Evolutionary conservation across 2,888 invertebrate genomes (phyloP), one percentile per base, ranked within the genome.

Genomic region (Helicoverpa assulta): DNA sequence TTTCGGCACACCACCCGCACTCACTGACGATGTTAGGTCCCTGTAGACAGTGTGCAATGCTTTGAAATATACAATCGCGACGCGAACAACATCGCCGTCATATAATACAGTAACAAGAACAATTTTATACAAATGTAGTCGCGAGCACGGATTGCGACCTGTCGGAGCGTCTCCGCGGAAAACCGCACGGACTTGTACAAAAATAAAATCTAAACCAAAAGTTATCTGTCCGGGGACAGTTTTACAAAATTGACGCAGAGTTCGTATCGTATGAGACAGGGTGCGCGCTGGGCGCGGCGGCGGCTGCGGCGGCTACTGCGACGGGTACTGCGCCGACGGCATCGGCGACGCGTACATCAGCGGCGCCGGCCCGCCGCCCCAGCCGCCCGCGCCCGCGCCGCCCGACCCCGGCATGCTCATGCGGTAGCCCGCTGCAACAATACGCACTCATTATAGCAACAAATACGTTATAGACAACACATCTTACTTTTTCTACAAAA

Each of bases 291-390:
- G 55, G 80, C 80, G 77, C 80, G 54, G 66, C 63, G 67, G 68
- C 60, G 80, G 63, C 33, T 33, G 58, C 69, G 59, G 70, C 57
- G 89, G 88, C 97, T 98, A 98, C 97, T 98, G 98, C 93, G 98
- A 97, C 90, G 97, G 98, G 96, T 98, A 98, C 96, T 98, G 97
- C 88, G 93, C 94, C 87, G 97, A 98, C 92, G 98, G 98, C 96
- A 98, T 97, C 88, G 97, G 98, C 90, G 97, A 97, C 96, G 98
- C 97, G 92, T 97, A 97, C 97, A 97, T 97, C 80, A 97, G 96
- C 87, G 96, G 96, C 92, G 96, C 95, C 90, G 97, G 96, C 84
- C 95, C 96, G 81, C 96, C 96, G 82, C 96, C 95, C 88, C 96
- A 93, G 75, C 88, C 89, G 74, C 85, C 86, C 71, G 95, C 94